Base-by-base conservation (phyloP, 1,140 invertebrate species). In the Eriosoma lanigerum region DNA sequence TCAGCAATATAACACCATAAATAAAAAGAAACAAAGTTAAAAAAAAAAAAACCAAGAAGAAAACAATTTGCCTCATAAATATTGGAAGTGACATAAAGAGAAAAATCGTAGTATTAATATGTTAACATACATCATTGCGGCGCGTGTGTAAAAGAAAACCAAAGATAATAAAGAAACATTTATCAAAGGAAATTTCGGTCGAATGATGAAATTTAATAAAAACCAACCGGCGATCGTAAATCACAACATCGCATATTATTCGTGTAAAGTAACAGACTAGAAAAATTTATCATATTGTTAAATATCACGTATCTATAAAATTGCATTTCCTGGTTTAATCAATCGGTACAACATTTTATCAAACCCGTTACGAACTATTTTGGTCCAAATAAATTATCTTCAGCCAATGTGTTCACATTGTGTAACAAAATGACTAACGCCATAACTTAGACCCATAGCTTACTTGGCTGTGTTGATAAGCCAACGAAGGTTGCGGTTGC, bases 401-500 rank as follows among this genome's bases (percentile, higher is more conserved):
- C 32, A 4, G 8, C 32, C 8, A 38, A 38, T 38, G 8, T 38
- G 8, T 38, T 38, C 8, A 38, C 32, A 38, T 38, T 38, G 32
- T 38, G 8, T 38, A 4, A 38, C 32, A 38, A 38, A 38, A 4
- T 4, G 32, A 38, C 29, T 2, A n/a, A 64, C 2, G 8, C 8
- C 8, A 17, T 32, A 29, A 0, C 19, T 3, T 62, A 60, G 26
- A 9, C 15, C 1, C 8, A 38, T 15, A n/a, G 52, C 66, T 78
- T 15, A 78, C 75, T 26, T 78, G 75, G 1, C 52, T 78, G 56
- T 78, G 75, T 29, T 78, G 75, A 78, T 78, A 78, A 8, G 75
- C 75, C 52, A 24, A 29, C 21, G 75, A 24, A 0, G 56, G 75
- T 19, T 78, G 75, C 15, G 24, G 86, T 85, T 44, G 84, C 83